A percentile compares a stretch with the other conserved stretches of the same genome.
Evolutionary conservation across 2,888 invertebrate genomes (phyloP).

Genomic region (Aquatica leii): DNA sequence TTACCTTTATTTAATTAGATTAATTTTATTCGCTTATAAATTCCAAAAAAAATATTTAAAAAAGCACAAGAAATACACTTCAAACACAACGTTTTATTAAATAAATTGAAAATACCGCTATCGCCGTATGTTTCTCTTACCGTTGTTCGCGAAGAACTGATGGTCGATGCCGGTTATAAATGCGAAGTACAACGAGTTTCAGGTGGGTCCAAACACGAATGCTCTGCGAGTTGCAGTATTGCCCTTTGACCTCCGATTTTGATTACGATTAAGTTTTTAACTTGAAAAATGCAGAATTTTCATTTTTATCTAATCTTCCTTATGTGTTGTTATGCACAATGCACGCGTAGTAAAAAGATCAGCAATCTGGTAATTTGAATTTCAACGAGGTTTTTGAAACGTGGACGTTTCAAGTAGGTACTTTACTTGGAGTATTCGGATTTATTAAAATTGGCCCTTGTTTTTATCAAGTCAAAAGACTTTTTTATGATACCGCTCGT

Average conservation of each 20-base stretch:
- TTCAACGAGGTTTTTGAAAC: too few relatives aligned
- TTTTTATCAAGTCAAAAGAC: too few relatives aligned
- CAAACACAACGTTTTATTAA: conserved; percentile 42
- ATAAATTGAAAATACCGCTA: conserved; percentile 49
- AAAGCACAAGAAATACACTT: conserved; percentile 26
- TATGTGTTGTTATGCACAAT: too few relatives aligned
- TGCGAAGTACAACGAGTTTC: conserved; percentile 26
- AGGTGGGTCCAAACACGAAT: conserved; percentile 35
- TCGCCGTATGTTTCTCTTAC: conserved; percentile 46
- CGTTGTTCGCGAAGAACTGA: conserved; percentile 50
- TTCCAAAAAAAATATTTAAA: not conserved
- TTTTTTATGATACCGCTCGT: too few relatives aligned
- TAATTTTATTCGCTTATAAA: not conserved
- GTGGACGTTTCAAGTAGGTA: too few relatives aligned
- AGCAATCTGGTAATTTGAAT: too few relatives aligned
- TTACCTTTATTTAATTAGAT: not conserved
- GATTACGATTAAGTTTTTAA: not conserved
- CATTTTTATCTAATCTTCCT: not conserved
- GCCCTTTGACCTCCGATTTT: conserved; percentile 5
- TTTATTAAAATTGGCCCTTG: too few relatives aligned
- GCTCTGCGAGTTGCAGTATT: conserved; percentile 23
- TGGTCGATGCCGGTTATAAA: conserved; percentile 42
- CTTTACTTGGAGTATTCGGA: too few relatives aligned
- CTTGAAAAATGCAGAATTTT: not conserved
- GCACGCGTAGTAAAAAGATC: too few relatives aligned